Percentiles rank a stretch among this genome's conserved stretches.
Evolutionary conservation across 2,888 invertebrate genomes (phyloP).

Genomic region (Carpatolechia fugitivella): DNA sequence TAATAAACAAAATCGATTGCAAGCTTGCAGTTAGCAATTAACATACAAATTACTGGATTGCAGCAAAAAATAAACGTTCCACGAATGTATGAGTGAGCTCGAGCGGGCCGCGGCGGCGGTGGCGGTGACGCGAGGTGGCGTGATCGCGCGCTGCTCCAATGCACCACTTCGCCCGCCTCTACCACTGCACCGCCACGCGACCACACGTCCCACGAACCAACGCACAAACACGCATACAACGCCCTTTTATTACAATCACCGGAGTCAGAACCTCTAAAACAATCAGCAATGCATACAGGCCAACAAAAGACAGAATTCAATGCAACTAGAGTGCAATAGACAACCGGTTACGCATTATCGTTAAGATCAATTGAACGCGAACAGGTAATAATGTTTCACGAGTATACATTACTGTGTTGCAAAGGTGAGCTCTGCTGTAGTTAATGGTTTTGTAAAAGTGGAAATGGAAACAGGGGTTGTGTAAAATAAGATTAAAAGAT

Average conservation of each 20-base stretch:
- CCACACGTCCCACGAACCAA: not conserved
- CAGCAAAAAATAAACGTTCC: conserved; percentile 22
- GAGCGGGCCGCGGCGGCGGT: too few species aligned
- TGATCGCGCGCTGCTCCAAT: conserved; percentile 37
- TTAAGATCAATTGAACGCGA: conserved; percentile 19
- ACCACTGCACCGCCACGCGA: not conserved
- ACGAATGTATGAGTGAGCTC: not conserved
- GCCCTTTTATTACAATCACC: not conserved
- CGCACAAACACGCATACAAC: not conserved
- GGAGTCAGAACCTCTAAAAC: not conserved
- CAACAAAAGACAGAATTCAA: not conserved
- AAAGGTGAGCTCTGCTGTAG: not conserved
- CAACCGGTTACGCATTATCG: conserved; percentile 17
- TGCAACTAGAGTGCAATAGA: conserved; percentile 13
- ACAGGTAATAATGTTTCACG: not conserved
- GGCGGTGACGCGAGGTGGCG: conserved; percentile 43
- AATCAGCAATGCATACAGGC: not conserved
- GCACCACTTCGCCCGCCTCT: conserved; percentile 28
- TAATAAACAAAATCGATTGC: conserved; percentile 14
- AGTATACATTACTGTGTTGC: conserved; percentile 21
- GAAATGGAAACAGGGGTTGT: conserved; percentile 19
- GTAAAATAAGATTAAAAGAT: not conserved
- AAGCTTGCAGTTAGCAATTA: conserved; percentile 20
- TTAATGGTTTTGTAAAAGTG: not conserved
- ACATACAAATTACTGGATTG: conserved; percentile 27